phyloP scores from a whole-genome alignment of 2,797 vertebrate species.

The Catostomus latipinnis region DNA sequence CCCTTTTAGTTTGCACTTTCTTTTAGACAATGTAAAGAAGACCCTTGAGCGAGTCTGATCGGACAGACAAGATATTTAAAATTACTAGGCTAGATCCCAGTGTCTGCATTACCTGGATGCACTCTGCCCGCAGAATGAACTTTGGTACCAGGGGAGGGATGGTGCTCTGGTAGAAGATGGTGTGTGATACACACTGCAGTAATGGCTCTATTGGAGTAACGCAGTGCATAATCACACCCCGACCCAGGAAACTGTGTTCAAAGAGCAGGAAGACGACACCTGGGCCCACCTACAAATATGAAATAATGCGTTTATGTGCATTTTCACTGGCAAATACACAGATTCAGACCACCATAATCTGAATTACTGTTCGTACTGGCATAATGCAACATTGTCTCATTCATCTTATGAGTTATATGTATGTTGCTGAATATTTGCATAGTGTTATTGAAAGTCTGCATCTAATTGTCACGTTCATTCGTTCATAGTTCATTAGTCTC shows the following conservation, averaged over 20 bases:
- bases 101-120: conserved; percentile 76
- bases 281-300: conserved; percentile 79
- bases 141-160: conserved; percentile 80
- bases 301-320: neutral
- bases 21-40: no score
- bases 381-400: no score
- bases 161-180: conserved; percentile 81
- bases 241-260: conserved; percentile 79
- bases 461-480: no score
- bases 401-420: no score
- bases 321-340: neutral
- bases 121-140: conserved; percentile 81
- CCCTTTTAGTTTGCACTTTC: no score
- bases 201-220: conserved; percentile 86
- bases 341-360: neutral
- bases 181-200: conserved; percentile 84
- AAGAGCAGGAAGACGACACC: conserved; percentile 82
- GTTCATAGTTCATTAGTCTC: no score
- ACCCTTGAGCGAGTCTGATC: no score
- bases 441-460: no score
- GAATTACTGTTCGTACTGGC: no score
- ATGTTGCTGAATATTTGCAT: no score
- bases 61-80: no score
- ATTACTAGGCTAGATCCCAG: no score
- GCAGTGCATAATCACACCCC: conserved; percentile 80